Evolutionary conservation across 30 jellyfish, hydroid and myxozoan genomes (phyloP).

Genomic region (Aurelia sp.): DNA sequence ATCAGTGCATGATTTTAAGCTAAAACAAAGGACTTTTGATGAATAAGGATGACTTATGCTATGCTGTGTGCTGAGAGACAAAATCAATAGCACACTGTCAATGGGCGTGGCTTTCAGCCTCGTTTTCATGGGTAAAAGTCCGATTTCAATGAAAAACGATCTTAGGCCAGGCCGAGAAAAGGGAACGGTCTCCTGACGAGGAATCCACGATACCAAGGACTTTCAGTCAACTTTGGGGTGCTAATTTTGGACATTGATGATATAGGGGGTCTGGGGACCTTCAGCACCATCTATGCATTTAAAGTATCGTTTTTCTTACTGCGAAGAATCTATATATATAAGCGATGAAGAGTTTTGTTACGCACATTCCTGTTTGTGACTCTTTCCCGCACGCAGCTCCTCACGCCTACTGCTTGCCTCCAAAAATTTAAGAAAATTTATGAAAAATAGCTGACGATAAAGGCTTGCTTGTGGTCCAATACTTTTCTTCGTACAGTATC

Average conservation of each 20-base stretch:
- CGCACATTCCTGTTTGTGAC: no score
- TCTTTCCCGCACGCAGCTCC: no score
- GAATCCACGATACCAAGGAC: no score
- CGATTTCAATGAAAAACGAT: neutral
- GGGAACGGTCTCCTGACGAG: no score
- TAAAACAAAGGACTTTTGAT: neutral
- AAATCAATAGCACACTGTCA: neutral
- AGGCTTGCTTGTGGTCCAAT: no score
- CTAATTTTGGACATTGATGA: neutral
- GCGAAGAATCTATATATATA: no score
- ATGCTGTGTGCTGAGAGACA: slow-evolving; percentile 1
- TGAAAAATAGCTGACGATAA: no score
- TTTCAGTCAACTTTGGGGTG: neutral
- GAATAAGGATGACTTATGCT: slow-evolving; percentile 5
- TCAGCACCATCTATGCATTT: neutral
- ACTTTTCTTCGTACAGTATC: no score
- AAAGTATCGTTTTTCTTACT: no score
- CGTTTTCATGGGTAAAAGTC: neutral
- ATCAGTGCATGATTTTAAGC: neutral
- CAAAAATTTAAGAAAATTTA: no score
- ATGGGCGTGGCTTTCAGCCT: slow-evolving; percentile 12
- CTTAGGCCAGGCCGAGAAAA: neutral
- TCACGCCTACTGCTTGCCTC: no score
- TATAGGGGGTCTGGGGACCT: neutral
- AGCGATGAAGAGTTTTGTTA: no score